Evolutionary conservation across 2,888 invertebrate species (phyloP), one percentile per base, ranked within the genome.

Genomic region (Syritta pipiens): DNA sequence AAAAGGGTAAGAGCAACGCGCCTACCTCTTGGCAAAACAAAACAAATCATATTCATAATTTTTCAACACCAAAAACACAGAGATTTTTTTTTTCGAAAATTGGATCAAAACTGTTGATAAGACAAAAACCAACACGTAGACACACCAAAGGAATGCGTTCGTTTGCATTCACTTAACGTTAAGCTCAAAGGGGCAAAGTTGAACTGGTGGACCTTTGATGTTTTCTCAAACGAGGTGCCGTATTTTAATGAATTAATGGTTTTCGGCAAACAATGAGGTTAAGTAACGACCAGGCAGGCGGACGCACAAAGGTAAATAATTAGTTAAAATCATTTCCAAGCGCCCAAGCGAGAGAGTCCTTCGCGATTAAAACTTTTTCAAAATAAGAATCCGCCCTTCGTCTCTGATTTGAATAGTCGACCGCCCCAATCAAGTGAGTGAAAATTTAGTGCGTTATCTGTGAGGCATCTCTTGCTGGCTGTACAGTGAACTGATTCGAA

Each of bases 381-480:
- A 46, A 48, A 67, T n/a, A n/a, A n/a, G n/a, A n/a, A n/a, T n/a
- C 49, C 35, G 28, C 44, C 37, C 4, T 37, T 7, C 17, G 37
- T 37, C n/a, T n/a, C 19, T 37, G 37, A 37, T 37, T 37, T 37
- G 37, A 37, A 37, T 37, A 22, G 28, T 32, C 32, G 28, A 14
- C 17, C 59, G 57, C 24, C 17, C 2, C 28, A 26, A 19, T 40
- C 60, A 55, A 60, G 20, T 35, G 60, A 62, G 40, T 17, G 37
- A 67, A 46, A 63, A 72, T 40, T 72, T 48, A 49, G 55, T 75
- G 75, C 75, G 68, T 75, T 75, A 75, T 75, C 53, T 60, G 26
- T n/a, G 37, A 14, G 42, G 32, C 30, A 75, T 75, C 68, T 68
- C 42, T 53, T 40, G 62, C 26, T n/a, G 22, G 14, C 17, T 20